Evolutionary conservation across 1,140 invertebrate species (phyloP).

Genomic region (Drosophila busckii): DNA sequence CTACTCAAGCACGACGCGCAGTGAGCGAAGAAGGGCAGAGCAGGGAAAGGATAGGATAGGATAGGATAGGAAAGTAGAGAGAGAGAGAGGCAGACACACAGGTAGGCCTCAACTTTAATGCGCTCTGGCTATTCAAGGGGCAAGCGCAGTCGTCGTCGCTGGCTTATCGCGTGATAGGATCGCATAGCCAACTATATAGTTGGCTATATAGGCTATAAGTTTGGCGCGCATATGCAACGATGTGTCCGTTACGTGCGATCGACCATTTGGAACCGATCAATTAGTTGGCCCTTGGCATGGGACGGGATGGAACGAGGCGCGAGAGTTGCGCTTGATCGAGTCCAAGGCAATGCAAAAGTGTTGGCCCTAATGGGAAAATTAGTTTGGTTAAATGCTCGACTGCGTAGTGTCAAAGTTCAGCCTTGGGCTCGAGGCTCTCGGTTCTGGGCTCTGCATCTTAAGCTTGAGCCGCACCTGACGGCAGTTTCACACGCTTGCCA

Average conservation of each 20-base stretch:
- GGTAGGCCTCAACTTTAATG: too few species aligned
- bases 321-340: slow-evolving; percentile 36
- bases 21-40: too few species aligned
- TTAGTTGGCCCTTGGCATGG: slow-evolving; percentile 30
- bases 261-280: slow-evolving; percentile 73
- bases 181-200: slow-evolving; percentile 71
- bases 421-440: background rate
- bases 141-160: slow-evolving; percentile 11
- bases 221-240: slow-evolving; percentile 45
- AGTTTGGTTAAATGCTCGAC: slow-evolving; percentile 61
- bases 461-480: slow-evolving; percentile 45
- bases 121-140: slow-evolving; percentile 37
- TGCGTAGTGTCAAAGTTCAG: slow-evolving; percentile 27
- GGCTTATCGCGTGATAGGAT: slow-evolving; percentile 71
- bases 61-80: too few species aligned
- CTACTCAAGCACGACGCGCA: too few species aligned
- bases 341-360: slow-evolving; percentile 42
- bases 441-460: slow-evolving; percentile 20
- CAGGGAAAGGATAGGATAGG: too few species aligned
- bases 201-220: slow-evolving; percentile 54
- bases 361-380: slow-evolving; percentile 62
- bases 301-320: background rate
- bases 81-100: too few species aligned
- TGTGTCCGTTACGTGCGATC: slow-evolving; percentile 61
- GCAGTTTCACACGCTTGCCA: slow-evolving; percentile 47